Conservation (phyloP, 2,888 invertebrate species). For the Trichacis sp. region DNA sequence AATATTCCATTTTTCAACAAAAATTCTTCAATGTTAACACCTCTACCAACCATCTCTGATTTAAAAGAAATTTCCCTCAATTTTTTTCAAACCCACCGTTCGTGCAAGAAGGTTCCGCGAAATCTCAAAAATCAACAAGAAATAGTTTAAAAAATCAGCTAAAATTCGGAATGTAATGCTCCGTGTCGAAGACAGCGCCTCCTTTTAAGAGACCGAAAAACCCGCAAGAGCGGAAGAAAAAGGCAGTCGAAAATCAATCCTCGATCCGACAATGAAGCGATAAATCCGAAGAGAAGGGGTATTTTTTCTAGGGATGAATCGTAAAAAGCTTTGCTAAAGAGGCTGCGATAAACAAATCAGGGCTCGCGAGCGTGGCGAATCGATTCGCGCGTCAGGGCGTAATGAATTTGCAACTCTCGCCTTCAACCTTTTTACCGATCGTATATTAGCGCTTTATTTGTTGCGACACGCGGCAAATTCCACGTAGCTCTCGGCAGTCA, state of each 20-base stretch:
- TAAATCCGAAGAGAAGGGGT: not conserved
- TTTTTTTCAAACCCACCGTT: no score
- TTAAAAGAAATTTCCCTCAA: no score
- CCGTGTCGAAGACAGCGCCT: no score
- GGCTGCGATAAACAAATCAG: conserved; percentile 28
- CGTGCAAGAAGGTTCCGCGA: no score
- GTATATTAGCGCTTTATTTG: conserved; percentile 39
- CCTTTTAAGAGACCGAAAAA: no score
- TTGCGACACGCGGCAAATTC: conserved; percentile 21
- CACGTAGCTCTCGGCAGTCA: not conserved
- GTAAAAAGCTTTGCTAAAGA: conserved; percentile 19
- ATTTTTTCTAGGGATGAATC: not conserved
- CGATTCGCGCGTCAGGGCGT: conserved; percentile 34
- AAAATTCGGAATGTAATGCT: no score
- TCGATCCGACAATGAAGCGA: not conserved
- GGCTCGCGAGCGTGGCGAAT: conserved; percentile 29
- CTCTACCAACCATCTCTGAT: no score
- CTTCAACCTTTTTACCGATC: conserved; percentile 30
- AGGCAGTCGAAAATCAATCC: not conserved
- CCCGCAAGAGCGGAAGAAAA: no score
- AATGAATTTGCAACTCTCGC: conserved; percentile 38
- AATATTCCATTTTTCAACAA: no score
- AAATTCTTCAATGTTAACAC: no score
- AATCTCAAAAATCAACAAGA: no score
- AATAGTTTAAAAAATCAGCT: no score